Evolutionary conservation across 2,797 vertebrate species (phyloP).

Genomic region (Gallirallus australis): DNA sequence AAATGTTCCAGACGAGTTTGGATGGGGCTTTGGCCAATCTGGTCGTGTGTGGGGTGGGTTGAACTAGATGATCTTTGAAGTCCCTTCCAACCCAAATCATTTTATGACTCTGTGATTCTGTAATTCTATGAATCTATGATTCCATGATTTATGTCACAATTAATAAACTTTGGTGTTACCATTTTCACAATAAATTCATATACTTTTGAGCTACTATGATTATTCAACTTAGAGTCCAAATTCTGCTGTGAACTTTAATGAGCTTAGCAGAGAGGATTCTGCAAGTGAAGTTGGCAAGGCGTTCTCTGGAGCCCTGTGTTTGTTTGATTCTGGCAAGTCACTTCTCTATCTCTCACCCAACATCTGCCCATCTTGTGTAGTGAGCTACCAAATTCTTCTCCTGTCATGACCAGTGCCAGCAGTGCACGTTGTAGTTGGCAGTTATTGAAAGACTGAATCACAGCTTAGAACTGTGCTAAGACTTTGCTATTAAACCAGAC

Average conservation of each 20-base stretch:
- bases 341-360: neutral
- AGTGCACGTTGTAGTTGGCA: neutral
- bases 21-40: too few relatives aligned
- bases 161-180: neutral
- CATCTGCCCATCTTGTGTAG: neutral
- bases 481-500: neutral
- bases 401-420: neutral
- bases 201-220: neutral
- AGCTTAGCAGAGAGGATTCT: neutral
- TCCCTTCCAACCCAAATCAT: too few relatives aligned
- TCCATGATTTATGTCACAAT: neutral
- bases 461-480: neutral
- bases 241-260: constrained; percentile 8
- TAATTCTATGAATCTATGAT: too few relatives aligned
- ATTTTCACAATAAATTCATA: constrained; percentile 23
- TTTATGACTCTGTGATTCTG: too few relatives aligned
- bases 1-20: too few relatives aligned
- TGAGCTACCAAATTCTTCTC: neutral
- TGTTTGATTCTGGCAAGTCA: constrained; percentile 15
- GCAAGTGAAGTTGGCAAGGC: neutral
- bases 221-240: constrained; percentile 1
- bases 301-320: neutral
- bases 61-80: too few relatives aligned
- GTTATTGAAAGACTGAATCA: neutral
- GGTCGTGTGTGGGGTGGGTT: too few relatives aligned